Conservation (phyloP, 2,113 vertebrate genomes). For the Pseudopodoces humilis region DNA sequence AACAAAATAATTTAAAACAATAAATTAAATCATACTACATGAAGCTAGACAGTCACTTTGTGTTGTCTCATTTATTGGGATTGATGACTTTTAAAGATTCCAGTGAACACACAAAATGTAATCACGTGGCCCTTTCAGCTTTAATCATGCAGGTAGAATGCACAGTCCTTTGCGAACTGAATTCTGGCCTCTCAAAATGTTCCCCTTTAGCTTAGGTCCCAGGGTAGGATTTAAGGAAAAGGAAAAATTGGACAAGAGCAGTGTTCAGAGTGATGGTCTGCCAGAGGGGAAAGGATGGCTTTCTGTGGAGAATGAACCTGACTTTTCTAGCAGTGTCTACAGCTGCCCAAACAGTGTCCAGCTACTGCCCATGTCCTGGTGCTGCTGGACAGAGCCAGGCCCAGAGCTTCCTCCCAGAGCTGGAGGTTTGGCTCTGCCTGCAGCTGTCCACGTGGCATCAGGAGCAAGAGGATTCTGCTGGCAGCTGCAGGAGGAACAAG, state of each 20-base stretch:
- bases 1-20: neutral
- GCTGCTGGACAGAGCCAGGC: neutral
- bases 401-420: neutral
- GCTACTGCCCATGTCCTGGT: neutral
- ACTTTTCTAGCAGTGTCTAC: neutral
- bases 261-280: neutral
- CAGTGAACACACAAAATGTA: neutral
- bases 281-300: neutral
- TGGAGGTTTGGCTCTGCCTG: neutral
- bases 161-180: neutral
- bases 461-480: neutral
- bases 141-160: neutral
- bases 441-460: neutral
- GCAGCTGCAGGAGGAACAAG: neutral
- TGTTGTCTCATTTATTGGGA: neutral
- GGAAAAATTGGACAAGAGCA: neutral
- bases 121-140: neutral
- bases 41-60: neutral
- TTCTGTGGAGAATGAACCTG: neutral
- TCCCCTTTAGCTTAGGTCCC: neutral
- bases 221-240: fast-evolving
- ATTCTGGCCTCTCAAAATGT: neutral
- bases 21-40: neutral
- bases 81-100: neutral
- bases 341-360: neutral